These are phyloP conservation scores for Daubentonia madagascariensis DNA, from an alignment of 2,113 vertebrate genomes.

Conservation along the genomic window DNA sequence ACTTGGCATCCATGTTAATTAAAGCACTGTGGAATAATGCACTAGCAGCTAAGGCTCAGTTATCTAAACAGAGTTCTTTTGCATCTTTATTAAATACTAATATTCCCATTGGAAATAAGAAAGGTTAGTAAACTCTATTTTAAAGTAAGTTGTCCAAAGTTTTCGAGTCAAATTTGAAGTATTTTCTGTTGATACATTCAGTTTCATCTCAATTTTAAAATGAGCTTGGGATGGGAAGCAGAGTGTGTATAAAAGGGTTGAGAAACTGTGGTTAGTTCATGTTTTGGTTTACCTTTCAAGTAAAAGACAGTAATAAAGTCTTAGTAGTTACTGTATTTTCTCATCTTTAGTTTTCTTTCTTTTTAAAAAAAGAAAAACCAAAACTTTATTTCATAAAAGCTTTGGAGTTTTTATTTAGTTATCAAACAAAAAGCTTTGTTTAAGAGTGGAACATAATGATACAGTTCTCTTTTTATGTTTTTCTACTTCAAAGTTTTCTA, in stretches of 20 bases:
- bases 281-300: slow-evolving; percentile 42
- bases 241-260: background rate
- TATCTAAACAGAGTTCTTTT: slow-evolving; percentile 99
- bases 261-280: slow-evolving; percentile 2
- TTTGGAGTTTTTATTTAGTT: background rate
- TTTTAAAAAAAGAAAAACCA: background rate
- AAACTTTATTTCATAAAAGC: background rate
- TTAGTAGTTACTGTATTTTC: slow-evolving; percentile 4
- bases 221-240: background rate
- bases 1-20: slow-evolving; percentile 99
- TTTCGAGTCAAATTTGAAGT: background rate
- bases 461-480: background rate
- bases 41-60: slow-evolving; percentile 96
- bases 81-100: slow-evolving; percentile 98
- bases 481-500: slow-evolving; percentile 10
- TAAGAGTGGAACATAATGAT: background rate
- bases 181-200: background rate
- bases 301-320: slow-evolving; percentile 18
- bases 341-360: background rate
- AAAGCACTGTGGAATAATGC: slow-evolving; percentile 99
- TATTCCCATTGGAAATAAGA: slow-evolving; percentile 98
- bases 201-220: slow-evolving; percentile 25
- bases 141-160: slow-evolving; percentile 17
- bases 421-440: slow-evolving; percentile 29
- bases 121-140: slow-evolving; percentile 86